Evolutionary conservation across 2,888 invertebrate genomes (phyloP).

Genomic region (Amaurobius ferox): DNA sequence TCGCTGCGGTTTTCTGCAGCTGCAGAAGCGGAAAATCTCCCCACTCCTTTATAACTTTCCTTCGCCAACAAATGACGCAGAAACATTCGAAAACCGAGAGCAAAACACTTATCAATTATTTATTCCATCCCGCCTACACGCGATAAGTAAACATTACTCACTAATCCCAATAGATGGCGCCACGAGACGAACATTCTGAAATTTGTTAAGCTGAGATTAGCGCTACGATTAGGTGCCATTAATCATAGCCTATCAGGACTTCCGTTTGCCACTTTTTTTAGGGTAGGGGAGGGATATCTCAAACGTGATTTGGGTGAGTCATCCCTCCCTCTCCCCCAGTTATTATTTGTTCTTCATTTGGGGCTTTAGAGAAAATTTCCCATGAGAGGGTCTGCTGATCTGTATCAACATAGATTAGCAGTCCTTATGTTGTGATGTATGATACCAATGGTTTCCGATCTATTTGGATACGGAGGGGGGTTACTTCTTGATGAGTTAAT

Average conservation of each 20-base stretch:
- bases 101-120: conserved; percentile 1
- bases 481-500: conserved; percentile 10
- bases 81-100: neutral
- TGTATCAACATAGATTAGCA: conserved; percentile 11
- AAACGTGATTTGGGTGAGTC: neutral
- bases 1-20: no score
- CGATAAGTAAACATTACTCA: neutral
- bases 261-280: neutral
- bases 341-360: conserved; percentile 9
- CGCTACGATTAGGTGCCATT: neutral
- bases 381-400: neutral
- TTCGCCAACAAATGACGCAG: no score
- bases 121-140: neutral
- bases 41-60: no score
- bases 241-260: conserved; percentile 7
- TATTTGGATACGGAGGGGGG: conserved; percentile 10
- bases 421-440: neutral
- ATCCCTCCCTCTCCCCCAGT: neutral
- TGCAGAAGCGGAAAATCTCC: no score
- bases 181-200: neutral
- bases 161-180: neutral
- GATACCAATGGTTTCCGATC: conserved; percentile 14
- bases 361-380: conserved; percentile 6
- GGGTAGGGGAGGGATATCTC: neutral
- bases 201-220: neutral